Evolutionary conservation across 2,797 vertebrate species (phyloP).

Genomic region (Periparus ater): DNA sequence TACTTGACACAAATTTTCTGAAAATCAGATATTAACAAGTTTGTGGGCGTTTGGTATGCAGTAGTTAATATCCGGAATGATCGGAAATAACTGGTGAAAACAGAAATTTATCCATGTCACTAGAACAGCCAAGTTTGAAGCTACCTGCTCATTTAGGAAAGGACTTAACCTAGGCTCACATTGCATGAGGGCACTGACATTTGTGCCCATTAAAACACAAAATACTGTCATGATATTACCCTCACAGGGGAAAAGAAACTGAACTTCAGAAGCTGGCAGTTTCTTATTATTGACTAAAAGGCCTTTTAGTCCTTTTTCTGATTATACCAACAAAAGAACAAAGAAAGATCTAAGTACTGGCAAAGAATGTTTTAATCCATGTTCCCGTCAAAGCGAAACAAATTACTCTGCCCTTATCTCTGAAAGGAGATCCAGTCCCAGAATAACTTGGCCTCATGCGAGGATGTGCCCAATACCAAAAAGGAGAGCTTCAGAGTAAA

Average conservation of each 20-base stretch:
- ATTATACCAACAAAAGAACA: constrained; percentile 37
- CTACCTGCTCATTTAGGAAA: not conserved
- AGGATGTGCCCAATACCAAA: constrained; percentile 9
- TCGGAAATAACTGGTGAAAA: not conserved
- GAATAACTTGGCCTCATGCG: not conserved
- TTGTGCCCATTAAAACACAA: not conserved
- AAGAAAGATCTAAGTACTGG: constrained; percentile 40
- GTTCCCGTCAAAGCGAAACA: constrained; percentile 56
- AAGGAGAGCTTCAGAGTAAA: not conserved
- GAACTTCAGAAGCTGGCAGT: not conserved
- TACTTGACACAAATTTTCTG: not conserved
- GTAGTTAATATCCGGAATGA: not conserved
- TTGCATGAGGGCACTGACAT: not conserved
- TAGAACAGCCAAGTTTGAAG: not conserved
- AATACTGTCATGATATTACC: not conserved
- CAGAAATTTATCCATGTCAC: not conserved
- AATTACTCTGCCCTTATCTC: constrained; percentile 61
- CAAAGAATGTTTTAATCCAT: constrained; percentile 51
- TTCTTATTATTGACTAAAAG: not conserved
- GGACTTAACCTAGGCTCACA: not conserved
- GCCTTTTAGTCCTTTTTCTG: not conserved
- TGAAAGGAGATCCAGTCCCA: constrained; percentile 44
- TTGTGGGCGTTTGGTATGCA: not conserved
- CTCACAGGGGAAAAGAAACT: not conserved
- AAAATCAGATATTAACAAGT: not conserved